Percentiles rank a stretch among this genome's conserved stretches.
Conservation (phyloP, 2,797 vertebrate genomes). For the Morelia viridis region DNA sequence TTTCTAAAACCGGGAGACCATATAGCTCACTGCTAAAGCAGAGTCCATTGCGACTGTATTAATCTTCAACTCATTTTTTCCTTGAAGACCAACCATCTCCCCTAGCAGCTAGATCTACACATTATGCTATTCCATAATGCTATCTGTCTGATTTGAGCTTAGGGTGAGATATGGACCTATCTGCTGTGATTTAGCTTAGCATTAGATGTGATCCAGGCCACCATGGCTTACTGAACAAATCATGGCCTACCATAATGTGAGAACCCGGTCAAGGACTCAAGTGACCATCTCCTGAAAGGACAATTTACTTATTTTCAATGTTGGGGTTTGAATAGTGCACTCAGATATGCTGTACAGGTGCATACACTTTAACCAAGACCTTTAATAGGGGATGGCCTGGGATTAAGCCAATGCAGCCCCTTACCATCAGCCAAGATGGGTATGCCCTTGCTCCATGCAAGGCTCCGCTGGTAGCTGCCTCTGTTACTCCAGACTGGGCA, state of each 20-base stretch:
- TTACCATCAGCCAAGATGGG: conserved; percentile 73
- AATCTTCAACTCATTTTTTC: background rate
- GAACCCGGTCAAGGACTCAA: background rate
- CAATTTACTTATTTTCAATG: background rate
- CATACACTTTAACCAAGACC: background rate
- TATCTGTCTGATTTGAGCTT: no score
- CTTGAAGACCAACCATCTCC: background rate
- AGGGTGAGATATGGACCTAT: no score
- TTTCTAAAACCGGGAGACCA: background rate
- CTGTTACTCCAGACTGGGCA: conserved; percentile 67
- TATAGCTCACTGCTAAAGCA: background rate
- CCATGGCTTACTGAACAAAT: no score
- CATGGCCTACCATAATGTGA: no score
- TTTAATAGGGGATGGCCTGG: conserved; percentile 15
- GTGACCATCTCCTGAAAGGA: background rate
- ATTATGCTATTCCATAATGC: background rate
- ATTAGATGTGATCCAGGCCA: no score
- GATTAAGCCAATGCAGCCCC: conserved; percentile 66
- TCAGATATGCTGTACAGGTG: no score
- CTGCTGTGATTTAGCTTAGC: no score
- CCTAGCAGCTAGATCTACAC: background rate
- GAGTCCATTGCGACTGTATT: background rate
- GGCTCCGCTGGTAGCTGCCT: conserved; percentile 64
- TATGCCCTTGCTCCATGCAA: conserved; percentile 67
- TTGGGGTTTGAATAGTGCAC: no score